phyloP scores from a whole-genome alignment of 2,113 vertebrate genomes.

The Isichthys henryi region DNA sequence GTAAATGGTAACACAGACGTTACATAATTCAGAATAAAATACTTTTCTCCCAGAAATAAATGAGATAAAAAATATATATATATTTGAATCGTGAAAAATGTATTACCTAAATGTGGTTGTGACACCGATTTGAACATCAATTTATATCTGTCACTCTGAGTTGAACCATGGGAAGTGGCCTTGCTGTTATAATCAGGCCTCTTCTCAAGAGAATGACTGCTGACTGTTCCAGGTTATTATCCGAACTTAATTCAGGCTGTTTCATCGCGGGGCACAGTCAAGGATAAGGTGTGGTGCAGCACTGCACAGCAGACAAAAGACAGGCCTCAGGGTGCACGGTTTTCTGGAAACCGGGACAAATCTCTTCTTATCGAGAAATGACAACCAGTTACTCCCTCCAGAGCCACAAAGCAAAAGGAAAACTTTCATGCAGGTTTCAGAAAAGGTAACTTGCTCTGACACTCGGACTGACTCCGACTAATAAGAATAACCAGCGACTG shows the following conservation, averaged over 20 bases:
- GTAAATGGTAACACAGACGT: not conserved
- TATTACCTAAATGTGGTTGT: not conserved
- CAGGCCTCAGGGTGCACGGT: not conserved
- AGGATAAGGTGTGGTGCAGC: not conserved
- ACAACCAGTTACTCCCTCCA: not conserved
- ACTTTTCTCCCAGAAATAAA: not conserved
- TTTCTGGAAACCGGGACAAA: not conserved
- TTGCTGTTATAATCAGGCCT: not conserved
- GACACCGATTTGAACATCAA: not conserved
- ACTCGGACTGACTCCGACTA: not conserved
- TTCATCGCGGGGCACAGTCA: not conserved
- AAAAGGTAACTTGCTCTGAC: not conserved
- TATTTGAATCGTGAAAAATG: not conserved
- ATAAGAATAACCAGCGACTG: not conserved
- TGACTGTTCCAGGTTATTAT: not conserved
- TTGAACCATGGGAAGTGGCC: not conserved
- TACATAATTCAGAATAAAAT: not conserved
- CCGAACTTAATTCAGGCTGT: not conserved
- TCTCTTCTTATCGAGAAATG: conserved; percentile 6
- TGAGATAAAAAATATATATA: not conserved
- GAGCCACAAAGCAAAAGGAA: conserved; percentile 4
- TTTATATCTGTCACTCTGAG: not conserved
- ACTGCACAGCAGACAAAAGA: not conserved
- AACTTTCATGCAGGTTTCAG: not conserved
- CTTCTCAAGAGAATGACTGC: not conserved